A percentile compares a stretch with the other conserved stretches of the same genome.
phyloP scores from a whole-genome alignment of 1,140 invertebrate species.

The Drosophila willistoni region DNA sequence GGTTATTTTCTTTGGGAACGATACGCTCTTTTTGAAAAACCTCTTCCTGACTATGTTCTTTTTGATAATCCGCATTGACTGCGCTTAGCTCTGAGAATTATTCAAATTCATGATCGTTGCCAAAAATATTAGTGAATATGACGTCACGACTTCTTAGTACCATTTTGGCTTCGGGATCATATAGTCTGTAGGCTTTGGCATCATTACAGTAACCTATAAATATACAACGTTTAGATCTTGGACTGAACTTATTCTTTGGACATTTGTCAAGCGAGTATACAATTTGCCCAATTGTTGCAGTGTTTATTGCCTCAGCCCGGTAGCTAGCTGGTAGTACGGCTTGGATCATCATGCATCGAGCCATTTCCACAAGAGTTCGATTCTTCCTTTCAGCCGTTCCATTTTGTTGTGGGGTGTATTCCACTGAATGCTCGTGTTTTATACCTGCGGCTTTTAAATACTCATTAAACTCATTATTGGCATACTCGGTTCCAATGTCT shows the following conservation, averaged over 20 bases:
- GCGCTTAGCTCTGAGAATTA: not conserved
- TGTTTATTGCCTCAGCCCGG: conserved; percentile 29
- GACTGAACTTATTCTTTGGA: too few species aligned
- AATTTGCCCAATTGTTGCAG: not conserved
- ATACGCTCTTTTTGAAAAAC: not conserved
- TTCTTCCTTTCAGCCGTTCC: conserved; percentile 60
- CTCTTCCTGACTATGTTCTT: not conserved
- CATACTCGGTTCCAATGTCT: too few species aligned
- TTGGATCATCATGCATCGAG: conserved; percentile 58
- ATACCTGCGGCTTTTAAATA: too few species aligned
- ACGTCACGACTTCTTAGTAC: not conserved
- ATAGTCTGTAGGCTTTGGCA: not conserved
- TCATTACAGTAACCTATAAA: too few species aligned
- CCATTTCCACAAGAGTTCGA: conserved; percentile 68
- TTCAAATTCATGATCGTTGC: not conserved
- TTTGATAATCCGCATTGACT: not conserved
- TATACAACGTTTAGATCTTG: too few species aligned
- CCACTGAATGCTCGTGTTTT: too few species aligned
- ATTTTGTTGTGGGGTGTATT: conserved; percentile 37
- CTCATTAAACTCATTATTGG: too few species aligned
- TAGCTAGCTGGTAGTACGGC: conserved; percentile 36
- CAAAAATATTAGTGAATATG: not conserved
- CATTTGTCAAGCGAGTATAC: too few species aligned
- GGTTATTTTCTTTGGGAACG: too few species aligned
- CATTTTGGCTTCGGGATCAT: not conserved